Conservation (phyloP, 2,888 invertebrate species). For the Erynnis tages region DNA sequence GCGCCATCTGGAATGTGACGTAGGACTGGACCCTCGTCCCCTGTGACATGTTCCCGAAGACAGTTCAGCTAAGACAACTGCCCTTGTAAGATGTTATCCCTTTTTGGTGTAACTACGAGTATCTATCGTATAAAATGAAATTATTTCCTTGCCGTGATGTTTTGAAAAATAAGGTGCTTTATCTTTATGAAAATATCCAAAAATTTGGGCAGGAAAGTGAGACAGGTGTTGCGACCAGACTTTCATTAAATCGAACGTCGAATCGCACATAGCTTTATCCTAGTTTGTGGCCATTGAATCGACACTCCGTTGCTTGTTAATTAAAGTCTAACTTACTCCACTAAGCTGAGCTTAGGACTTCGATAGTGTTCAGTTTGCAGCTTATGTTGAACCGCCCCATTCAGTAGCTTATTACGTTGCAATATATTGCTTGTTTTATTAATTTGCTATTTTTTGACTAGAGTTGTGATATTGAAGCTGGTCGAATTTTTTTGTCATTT, state of each 20-base stretch:
- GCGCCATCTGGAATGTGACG: slow-evolving; percentile 18
- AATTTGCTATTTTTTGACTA: too few relatives aligned
- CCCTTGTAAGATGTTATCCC: slow-evolving; percentile 18
- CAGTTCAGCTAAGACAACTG: slow-evolving; percentile 15
- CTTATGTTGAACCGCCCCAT: neutral
- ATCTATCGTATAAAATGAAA: neutral
- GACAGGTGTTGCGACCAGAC: too few relatives aligned
- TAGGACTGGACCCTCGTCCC: slow-evolving; percentile 22
- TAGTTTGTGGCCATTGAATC: slow-evolving; percentile 5
- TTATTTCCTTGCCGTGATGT: too few relatives aligned
- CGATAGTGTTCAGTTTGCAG: neutral
- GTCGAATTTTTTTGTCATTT: too few relatives aligned
- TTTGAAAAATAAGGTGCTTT: too few relatives aligned
- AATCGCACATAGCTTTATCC: neutral
- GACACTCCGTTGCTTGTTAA: slow-evolving; percentile 6
- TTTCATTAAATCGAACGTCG: slow-evolving; percentile 8
- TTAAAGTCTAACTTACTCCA: neutral
- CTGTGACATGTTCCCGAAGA: slow-evolving; percentile 17
- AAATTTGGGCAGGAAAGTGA: too few relatives aligned
- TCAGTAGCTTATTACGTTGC: too few relatives aligned
- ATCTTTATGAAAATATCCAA: too few relatives aligned
- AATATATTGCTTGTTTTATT: too few relatives aligned
- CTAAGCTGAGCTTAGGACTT: slow-evolving; percentile 3
- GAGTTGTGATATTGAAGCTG: too few relatives aligned
- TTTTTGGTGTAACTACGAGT: neutral